Conservation (phyloP, 2,113 vertebrate genomes). For the Grammomys dolichurus region DNA sequence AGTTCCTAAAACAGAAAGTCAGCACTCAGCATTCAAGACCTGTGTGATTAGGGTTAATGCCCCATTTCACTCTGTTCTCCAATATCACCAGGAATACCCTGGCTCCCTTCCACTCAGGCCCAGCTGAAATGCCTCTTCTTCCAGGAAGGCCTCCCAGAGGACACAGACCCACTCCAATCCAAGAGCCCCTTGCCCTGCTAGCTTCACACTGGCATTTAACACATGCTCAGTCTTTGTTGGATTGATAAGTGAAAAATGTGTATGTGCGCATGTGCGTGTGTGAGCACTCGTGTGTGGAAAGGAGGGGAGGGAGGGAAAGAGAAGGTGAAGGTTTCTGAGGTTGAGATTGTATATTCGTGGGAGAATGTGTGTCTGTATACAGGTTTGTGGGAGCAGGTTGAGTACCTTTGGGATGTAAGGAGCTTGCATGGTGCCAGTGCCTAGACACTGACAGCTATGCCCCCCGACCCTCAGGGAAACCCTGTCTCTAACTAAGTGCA, state of each 20-base stretch:
- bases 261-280: background rate
- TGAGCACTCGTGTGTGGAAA: background rate
- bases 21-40: background rate
- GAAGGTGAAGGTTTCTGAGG: background rate
- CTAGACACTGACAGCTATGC: background rate
- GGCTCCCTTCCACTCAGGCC: background rate
- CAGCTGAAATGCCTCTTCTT: conserved; percentile 7
- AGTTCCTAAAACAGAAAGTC: background rate
- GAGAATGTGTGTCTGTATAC: background rate
- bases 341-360: background rate
- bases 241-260: background rate
- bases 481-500: conserved; percentile 19
- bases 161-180: background rate
- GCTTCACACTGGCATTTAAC: background rate
- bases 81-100: background rate
- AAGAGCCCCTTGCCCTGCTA: background rate
- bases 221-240: background rate
- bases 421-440: background rate
- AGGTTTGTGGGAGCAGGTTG: background rate
- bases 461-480: conserved; percentile 20
- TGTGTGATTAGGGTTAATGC: background rate
- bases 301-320: background rate
- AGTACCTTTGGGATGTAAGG: background rate
- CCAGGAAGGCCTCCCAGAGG: conserved; percentile 65
- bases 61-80: background rate